Evolutionary conservation across 2,113 vertebrate genomes (phyloP).

Genomic region (Mormoops blainvillei): DNA sequence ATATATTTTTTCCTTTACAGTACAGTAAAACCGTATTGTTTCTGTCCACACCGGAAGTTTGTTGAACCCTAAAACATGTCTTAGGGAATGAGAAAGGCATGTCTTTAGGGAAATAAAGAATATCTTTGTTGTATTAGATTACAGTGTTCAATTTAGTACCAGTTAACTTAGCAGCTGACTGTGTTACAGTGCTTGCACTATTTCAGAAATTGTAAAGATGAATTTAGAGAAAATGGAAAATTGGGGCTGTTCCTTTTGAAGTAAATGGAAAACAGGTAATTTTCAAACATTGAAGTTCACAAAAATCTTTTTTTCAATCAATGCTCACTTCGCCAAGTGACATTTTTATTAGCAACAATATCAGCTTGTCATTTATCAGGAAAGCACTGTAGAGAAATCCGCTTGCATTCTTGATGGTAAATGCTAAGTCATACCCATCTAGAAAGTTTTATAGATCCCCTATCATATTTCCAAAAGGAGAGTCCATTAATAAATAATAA

Average conservation of each 20-base stretch:
- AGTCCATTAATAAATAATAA: background rate
- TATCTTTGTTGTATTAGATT: conserved; percentile 72
- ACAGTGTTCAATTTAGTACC: conserved; percentile 63
- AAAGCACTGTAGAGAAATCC: background rate
- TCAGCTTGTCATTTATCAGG: background rate
- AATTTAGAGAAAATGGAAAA: conserved; percentile 39
- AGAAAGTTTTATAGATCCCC: background rate
- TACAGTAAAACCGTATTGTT: conserved; percentile 71
- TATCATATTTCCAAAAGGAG: background rate
- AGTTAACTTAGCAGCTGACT: conserved; percentile 55
- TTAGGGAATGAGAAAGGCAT: conserved; percentile 63
- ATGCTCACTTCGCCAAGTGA: background rate
- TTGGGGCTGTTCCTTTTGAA: background rate
- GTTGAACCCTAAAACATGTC: conserved; percentile 62
- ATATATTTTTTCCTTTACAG: conserved; percentile 43
- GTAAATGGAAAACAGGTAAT: conserved; percentile 26
- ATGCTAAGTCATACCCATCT: background rate
- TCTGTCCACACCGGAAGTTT: conserved; percentile 71
- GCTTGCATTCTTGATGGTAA: background rate
- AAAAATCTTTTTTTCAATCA: background rate
- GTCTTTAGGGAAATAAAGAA: conserved; percentile 60
- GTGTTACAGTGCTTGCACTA: background rate
- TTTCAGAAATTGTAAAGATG: conserved; percentile 34
- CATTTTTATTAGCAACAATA: conserved; percentile 28
- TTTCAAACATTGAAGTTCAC: background rate